Percentiles rank a stretch among this genome's conserved stretches.
Evolutionary conservation across 2,797 vertebrate genomes (phyloP).

Genomic region (Chaenodraco wilsoni): DNA sequence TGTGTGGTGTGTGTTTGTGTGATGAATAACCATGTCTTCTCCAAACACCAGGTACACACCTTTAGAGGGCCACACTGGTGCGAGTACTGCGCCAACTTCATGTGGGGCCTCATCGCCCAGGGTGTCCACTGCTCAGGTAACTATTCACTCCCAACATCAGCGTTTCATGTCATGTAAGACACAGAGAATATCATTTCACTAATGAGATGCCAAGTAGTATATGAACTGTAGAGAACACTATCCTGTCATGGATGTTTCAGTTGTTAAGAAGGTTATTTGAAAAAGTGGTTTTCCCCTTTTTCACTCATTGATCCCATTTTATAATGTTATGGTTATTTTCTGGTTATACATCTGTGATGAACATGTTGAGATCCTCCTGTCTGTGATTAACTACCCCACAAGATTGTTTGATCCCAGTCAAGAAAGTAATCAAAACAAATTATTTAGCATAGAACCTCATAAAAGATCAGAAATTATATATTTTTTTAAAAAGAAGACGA

Average conservation of each 20-base stretch:
- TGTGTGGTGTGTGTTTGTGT: slow-evolving; percentile 19
- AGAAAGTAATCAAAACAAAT: not conserved
- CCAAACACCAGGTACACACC: slow-evolving; percentile 89
- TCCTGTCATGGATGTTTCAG: slow-evolving; percentile 4
- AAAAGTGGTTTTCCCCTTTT: no score
- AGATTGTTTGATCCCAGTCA: slow-evolving; percentile 14
- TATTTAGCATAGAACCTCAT: no score
- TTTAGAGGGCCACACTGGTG: slow-evolving; percentile 98
- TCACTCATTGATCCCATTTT: no score
- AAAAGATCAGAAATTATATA: no score
- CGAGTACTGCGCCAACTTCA: slow-evolving; percentile 99
- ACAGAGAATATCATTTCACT: not conserved
- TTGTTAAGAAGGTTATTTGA: no score
- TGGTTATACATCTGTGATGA: slow-evolving; percentile 48
- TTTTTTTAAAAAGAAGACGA: no score
- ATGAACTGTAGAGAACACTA: slow-evolving; percentile 4
- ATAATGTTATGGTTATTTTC: slow-evolving; percentile 23
- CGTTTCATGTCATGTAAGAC: not conserved
- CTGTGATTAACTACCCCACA: slow-evolving; percentile 29
- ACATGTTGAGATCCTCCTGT: slow-evolving; percentile 50
- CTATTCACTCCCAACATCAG: slow-evolving; percentile 1
- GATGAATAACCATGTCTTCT: slow-evolving; percentile 49
- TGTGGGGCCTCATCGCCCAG: slow-evolving; percentile 99
- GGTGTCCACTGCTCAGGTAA: slow-evolving; percentile 98
- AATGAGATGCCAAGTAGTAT: not conserved